Base-by-base conservation (phyloP, 1,140 invertebrate genomes). In the Temnothorax longispinosus region DNA sequence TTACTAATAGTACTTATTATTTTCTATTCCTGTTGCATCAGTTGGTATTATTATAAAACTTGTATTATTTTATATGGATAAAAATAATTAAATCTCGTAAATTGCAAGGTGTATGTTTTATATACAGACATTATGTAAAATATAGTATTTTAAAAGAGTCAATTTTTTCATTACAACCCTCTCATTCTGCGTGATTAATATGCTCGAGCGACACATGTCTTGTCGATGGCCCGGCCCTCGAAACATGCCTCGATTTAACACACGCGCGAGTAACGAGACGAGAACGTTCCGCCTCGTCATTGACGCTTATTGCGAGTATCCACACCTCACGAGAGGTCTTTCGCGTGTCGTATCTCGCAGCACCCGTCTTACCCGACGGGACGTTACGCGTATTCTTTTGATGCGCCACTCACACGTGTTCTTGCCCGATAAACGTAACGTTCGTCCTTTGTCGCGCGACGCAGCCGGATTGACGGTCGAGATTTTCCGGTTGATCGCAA, bases 251-350 rank as follows among this genome's bases (percentile, higher is more conserved):
- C 69, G 54, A 84, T 60, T 62, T 27, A 21, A n/a, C 58, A 72
- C 71, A 84, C n/a, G 41, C 41, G 27, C 54, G 54, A 84, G 13
- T 47, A 82, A 84, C 71, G 41, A 75, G 44, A 75, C 71, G 41
- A 60, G 44, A 75, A 38, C 50, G 56, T 84, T 84, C 18, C 41
- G 71, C 71, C 71, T 76, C 44, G 81, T 84, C 81, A 75, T 76
- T 21, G 67, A 62, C 41, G 71, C 44, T 84, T 84, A 75, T 84
- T 84, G 75, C 41, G 71, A 60, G 54, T 84, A 74, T 76, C 80
- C 54, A 21, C 54, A 62, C 27, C 27, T 84, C 56, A 75, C 67
- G 76, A 65, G 76, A 52, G 41, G 44, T 13, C 77, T 69, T 54
- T 44, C 64, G 47, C 50, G 47, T 52, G 58, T 78, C 38, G 41